Percentiles rank a stretch among this genome's conserved stretches.
Evolutionary conservation across 2,888 invertebrate genomes (phyloP).

Genomic region (Malthinus seriepunctatus): DNA sequence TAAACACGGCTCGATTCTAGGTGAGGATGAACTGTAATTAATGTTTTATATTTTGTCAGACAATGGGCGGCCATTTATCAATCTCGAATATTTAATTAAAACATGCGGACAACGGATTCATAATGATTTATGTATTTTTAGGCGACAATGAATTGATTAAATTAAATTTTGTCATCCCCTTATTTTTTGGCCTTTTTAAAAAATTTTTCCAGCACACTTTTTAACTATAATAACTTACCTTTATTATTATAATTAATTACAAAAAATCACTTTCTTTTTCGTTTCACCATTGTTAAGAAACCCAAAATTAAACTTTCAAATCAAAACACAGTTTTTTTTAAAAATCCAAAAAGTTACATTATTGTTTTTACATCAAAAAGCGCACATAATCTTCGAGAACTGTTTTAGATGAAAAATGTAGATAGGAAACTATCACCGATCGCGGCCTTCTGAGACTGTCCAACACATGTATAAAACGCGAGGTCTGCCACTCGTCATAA

Average conservation of each 20-base stretch:
- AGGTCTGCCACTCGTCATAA: slow-evolving; percentile 44
- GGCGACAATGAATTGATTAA: slow-evolving; percentile 54
- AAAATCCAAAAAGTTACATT: slow-evolving; percentile 1
- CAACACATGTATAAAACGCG: slow-evolving; percentile 40
- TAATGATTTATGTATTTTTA: slow-evolving; percentile 54
- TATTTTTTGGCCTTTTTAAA: slow-evolving; percentile 16
- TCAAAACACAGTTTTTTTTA: slow-evolving; percentile 18
- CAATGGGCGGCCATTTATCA: slow-evolving; percentile 55
- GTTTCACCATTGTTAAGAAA: slow-evolving; percentile 30
- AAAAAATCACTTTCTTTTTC: slow-evolving; percentile 28
- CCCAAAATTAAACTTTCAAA: slow-evolving; percentile 15
- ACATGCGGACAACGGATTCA: slow-evolving; percentile 56
- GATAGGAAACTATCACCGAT: slow-evolving; percentile 45
- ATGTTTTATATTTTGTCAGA: slow-evolving; percentile 55
- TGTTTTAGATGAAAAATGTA: slow-evolving; percentile 23
- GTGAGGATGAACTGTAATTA: slow-evolving; percentile 49
- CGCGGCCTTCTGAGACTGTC: slow-evolving; percentile 43
- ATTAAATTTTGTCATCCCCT: slow-evolving; percentile 51
- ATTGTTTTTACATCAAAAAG: background rate
- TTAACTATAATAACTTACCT: slow-evolving; percentile 24
- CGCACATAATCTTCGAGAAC: background rate
- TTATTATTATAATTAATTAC: background rate
- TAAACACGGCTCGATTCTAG: slow-evolving; percentile 42
- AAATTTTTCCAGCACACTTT: slow-evolving; percentile 9
- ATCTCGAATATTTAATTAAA: slow-evolving; percentile 58